Percentiles rank a stretch among this genome's conserved stretches.
Conservation (phyloP, 1,140 invertebrate genomes). For the Periplaneta americana region DNA sequence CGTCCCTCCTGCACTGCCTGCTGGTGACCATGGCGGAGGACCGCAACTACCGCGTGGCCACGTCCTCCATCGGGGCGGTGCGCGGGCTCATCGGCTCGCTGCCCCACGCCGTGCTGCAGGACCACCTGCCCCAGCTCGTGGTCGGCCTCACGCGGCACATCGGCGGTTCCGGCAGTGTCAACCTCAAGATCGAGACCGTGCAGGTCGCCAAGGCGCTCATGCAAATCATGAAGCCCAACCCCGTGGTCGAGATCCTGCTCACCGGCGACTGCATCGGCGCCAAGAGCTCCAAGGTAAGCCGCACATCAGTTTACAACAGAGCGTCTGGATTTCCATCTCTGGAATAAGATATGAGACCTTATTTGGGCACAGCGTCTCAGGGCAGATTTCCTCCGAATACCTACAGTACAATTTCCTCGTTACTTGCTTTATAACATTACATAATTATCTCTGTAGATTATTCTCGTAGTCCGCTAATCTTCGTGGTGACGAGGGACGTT, state of each 20-base stretch:
- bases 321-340: not conserved
- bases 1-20: conserved; percentile 54
- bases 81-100: conserved; percentile 31
- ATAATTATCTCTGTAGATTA: too few species aligned
- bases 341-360: not conserved
- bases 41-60: conserved; percentile 51
- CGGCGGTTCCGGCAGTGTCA: conserved; percentile 52
- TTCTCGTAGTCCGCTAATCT: too few species aligned
- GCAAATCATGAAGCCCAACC: conserved; percentile 54
- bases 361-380: too few species aligned
- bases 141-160: conserved; percentile 42
- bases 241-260: conserved; percentile 54
- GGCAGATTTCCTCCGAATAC: too few species aligned
- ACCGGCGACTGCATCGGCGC: conserved; percentile 56
- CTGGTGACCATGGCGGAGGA: conserved; percentile 47
- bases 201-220: conserved; percentile 56
- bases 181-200: conserved; percentile 41
- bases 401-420: too few species aligned
- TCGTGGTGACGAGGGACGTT: too few species aligned
- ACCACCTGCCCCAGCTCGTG: conserved; percentile 8
- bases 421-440: too few species aligned
- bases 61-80: conserved; percentile 48
- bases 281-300: conserved; percentile 52
- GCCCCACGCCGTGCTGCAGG: conserved; percentile 23
- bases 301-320: not conserved